phyloP scores from a whole-genome alignment of 2,888 invertebrate genomes.

The Disparrhopalites patrizii region DNA sequence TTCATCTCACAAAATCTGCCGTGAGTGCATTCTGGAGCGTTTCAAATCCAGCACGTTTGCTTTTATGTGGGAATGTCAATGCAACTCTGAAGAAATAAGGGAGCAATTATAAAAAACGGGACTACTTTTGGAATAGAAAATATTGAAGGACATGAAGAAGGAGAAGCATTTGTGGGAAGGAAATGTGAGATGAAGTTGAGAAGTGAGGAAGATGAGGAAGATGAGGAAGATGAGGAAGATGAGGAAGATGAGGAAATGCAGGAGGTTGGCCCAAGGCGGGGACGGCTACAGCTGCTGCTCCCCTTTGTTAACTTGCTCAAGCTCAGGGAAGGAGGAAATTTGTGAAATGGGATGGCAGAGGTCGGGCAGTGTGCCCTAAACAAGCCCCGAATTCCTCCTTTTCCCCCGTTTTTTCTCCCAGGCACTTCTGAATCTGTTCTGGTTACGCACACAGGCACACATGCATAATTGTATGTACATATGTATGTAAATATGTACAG shows the following conservation, averaged over 20 bases:
- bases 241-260: neutral
- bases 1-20: no score
- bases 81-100: no score
- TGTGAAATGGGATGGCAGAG: slow-evolving; percentile 12
- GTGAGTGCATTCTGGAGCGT: no score
- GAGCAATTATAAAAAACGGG: no score
- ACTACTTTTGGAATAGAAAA: no score
- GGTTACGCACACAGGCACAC: neutral
- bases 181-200: no score
- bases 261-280: neutral
- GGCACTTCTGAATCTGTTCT: neutral
- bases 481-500: no score
- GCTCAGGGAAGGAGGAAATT: slow-evolving; percentile 8
- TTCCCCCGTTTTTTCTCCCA: slow-evolving; percentile 1
- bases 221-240: neutral
- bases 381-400: neutral
- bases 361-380: slow-evolving; percentile 1
- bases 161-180: no score
- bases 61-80: no score
- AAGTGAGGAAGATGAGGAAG: neutral
- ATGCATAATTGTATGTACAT: neutral
- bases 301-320: slow-evolving; percentile 28
- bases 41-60: no score
- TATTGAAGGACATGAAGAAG: no score
- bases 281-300: slow-evolving; percentile 31